Percentiles rank a stretch among this genome's conserved stretches.
Evolutionary conservation across 1,140 invertebrate species (phyloP).

Genomic region (Drosophila setifemur): DNA sequence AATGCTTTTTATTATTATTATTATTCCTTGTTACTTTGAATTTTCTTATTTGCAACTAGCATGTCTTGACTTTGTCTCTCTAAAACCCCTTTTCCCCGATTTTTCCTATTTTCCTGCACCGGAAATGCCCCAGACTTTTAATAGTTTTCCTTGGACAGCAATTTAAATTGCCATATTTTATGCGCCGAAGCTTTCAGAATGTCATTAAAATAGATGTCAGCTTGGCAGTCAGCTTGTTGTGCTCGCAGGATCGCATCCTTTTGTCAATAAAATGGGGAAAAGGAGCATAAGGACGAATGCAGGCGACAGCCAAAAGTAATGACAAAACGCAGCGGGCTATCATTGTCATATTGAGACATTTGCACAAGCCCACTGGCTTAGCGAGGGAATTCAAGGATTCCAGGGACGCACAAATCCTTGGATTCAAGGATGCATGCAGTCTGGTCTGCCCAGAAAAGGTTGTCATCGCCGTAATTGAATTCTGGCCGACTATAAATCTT

Average conservation of each 20-base stretch:
- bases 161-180: slow-evolving; percentile 76
- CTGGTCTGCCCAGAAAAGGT: slow-evolving; percentile 31
- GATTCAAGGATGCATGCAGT: slow-evolving; percentile 10
- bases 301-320: slow-evolving; percentile 74
- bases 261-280: slow-evolving; percentile 16
- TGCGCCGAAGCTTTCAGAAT: slow-evolving; percentile 66
- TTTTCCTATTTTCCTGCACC: slow-evolving; percentile 6
- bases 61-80: background rate
- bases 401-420: background rate
- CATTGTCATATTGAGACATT: slow-evolving; percentile 81
- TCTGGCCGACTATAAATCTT: slow-evolving; percentile 32
- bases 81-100: background rate
- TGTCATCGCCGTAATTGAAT: slow-evolving; percentile 44
- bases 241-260: slow-evolving; percentile 19
- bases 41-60: slow-evolving; percentile 30
- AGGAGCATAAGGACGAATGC: slow-evolving; percentile 40
- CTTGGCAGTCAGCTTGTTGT: slow-evolving; percentile 25
- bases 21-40: slow-evolving; percentile 2
- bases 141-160: slow-evolving; percentile 58
- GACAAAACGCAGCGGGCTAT: slow-evolving; percentile 76
- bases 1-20: slow-evolving; percentile 34
- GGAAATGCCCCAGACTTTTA: slow-evolving; percentile 57
- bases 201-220: slow-evolving; percentile 74
- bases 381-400: slow-evolving; percentile 6
- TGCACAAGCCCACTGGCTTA: slow-evolving; percentile 29